A percentile compares a stretch with the other conserved stretches of the same genome.
Evolutionary conservation across 2,797 vertebrate genomes (phyloP).

Genomic region (Heliangelus exortis): DNA sequence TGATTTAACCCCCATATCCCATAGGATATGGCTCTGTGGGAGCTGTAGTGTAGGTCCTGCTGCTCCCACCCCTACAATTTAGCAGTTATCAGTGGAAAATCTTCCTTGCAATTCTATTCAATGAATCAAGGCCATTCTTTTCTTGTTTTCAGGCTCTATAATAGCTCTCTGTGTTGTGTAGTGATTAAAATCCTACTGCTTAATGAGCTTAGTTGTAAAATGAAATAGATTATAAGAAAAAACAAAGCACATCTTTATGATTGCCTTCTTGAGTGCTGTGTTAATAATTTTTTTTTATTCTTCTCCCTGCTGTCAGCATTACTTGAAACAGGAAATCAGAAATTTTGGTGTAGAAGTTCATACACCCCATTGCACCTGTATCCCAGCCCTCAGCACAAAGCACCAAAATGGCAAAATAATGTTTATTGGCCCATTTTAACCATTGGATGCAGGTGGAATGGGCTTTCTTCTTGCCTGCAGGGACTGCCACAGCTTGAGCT

Average conservation of each 20-base stretch:
- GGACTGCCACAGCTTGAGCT: neutral
- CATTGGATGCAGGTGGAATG: slow-evolving; percentile 24
- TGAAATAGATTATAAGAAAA: slow-evolving; percentile 55
- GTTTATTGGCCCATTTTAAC: slow-evolving; percentile 9
- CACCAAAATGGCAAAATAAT: neutral
- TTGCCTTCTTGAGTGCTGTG: slow-evolving; percentile 27
- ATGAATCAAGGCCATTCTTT: neutral
- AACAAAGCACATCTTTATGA: neutral
- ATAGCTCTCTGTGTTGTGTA: slow-evolving; percentile 24
- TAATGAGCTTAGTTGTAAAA: slow-evolving; percentile 63
- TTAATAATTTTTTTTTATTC: slow-evolving; percentile 56
- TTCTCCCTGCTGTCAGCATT: slow-evolving; percentile 53
- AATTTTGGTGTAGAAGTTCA: slow-evolving; percentile 38
- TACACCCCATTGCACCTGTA: slow-evolving; percentile 12
- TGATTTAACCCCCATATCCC: neutral
- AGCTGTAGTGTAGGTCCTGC: neutral
- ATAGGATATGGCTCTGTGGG: neutral
- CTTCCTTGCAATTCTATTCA: neutral
- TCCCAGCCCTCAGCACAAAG: slow-evolving; percentile 28
- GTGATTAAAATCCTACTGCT: slow-evolving; percentile 67
- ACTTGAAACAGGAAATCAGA: slow-evolving; percentile 60
- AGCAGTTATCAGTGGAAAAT: neutral
- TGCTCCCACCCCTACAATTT: neutral
- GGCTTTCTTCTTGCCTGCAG: neutral
- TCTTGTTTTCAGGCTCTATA: neutral